Evolutionary conservation across 2,888 invertebrate species (phyloP), one percentile per base, ranked within the genome.

Genomic region (Melangyna quadrimaculata): DNA sequence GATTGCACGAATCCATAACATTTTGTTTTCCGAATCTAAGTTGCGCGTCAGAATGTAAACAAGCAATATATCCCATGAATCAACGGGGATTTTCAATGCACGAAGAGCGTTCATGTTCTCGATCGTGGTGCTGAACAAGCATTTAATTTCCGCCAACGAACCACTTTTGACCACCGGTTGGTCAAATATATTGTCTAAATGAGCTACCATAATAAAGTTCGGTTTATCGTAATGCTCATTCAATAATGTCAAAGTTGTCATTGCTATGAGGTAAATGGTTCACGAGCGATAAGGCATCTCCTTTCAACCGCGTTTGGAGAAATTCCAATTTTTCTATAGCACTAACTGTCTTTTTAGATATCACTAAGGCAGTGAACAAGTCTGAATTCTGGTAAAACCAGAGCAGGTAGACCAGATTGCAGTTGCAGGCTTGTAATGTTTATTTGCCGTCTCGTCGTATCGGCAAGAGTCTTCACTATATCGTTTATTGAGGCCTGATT

Each of bases 181-280:
- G 22, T 70, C 74, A 14, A 74, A 70, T 24, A 74, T 40, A 6
- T 69, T 79, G 29, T 74, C 69, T 14, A 73, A 43, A 3, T 79
- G 69, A 0, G 79, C 37, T 1, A 69, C 55, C 19, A 73, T 45
- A 12, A 73, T 79, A 37, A 79, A 69, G 7, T 74, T 57, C 0
- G 32, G 61, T 40, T 74, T 75, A 2, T 69, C 63, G 29, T 57
- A 74, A 35, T 63, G 59, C 14, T 43, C 24, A 9, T 35, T 10
- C 19, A 79, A 51, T 27, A 69, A 24, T 8, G 35, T 27, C 59
- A n/a, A n/a, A 75, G 59, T 9, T n/a, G n/a, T n/a, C n/a, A n/a
- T n/a, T n/a, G n/a, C n/a, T n/a, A n/a, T n/a, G n/a, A n/a, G n/a
- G n/a, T n/a, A n/a, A n/a, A n/a, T n/a, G n/a, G n/a, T n/a, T n/a